Conservation (phyloP, 1,140 invertebrate species). For the Chironomus striatipennis region DNA sequence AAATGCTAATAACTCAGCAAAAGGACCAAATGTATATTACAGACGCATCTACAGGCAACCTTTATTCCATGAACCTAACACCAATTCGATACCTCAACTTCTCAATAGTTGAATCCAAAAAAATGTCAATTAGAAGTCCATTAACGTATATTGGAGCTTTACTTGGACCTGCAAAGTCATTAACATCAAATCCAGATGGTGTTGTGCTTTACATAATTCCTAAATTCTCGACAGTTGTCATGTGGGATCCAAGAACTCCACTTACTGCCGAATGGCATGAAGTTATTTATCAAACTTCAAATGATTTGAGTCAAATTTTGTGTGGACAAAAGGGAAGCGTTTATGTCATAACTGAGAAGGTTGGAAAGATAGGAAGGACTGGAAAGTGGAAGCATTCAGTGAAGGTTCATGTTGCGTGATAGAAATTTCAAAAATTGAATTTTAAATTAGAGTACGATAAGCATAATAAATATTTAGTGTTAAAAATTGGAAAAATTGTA, state of each 20-base stretch:
- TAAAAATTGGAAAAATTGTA: no score
- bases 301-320: background rate
- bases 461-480: no score
- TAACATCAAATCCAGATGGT: constrained; percentile 12
- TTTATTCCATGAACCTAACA: background rate
- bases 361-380: background rate
- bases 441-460: no score
- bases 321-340: background rate
- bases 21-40: background rate
- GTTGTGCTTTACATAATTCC: constrained; percentile 16
- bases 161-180: background rate
- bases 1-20: background rate
- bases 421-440: background rate
- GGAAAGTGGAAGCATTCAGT: background rate
- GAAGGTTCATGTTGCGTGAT: background rate
- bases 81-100: background rate
- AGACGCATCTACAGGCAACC: background rate
- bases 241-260: constrained; percentile 18
- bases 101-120: background rate
- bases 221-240: background rate
- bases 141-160: constrained; percentile 17
- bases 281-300: constrained; percentile 8
- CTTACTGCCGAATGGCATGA: constrained; percentile 23
- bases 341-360: background rate
- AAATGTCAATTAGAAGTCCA: constrained; percentile 15